Percentiles rank a stretch among this genome's conserved stretches.
These are phyloP conservation scores for Sinocyclocheilus anshuiensis DNA, from an alignment of 2,113 vertebrate genomes.

Conservation along the genomic window DNA sequence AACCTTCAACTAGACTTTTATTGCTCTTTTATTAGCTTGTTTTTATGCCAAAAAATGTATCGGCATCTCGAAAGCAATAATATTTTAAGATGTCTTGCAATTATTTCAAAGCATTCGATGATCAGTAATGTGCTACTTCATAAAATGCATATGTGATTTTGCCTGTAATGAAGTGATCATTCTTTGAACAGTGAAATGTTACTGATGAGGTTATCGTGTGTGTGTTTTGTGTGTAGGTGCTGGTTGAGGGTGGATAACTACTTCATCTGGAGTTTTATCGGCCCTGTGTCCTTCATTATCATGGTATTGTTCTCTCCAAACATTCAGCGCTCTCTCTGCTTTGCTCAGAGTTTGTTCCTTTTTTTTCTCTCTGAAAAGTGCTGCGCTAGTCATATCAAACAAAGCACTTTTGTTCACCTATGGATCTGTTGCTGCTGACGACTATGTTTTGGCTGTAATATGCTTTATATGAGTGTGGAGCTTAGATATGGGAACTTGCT, in stretches of 20 bases:
- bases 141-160: constrained; percentile 7
- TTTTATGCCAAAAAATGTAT: constrained; percentile 6
- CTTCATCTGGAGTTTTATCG: constrained; percentile 96
- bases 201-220: constrained; percentile 27
- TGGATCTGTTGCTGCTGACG: constrained; percentile 46
- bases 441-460: constrained; percentile 36
- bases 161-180: constrained; percentile 36
- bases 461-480: constrained; percentile 35
- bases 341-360: constrained; percentile 1
- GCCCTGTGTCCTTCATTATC: constrained; percentile 90
- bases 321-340: background rate
- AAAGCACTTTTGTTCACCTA: constrained; percentile 48
- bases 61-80: background rate
- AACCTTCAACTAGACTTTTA: constrained; percentile 44
- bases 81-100: constrained; percentile 21
- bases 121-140: constrained; percentile 6
- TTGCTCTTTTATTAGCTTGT: constrained; percentile 42
- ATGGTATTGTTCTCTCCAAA: constrained; percentile 78
- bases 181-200: constrained; percentile 23
- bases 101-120: background rate
- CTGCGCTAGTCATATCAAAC: constrained; percentile 36
- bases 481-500: constrained; percentile 29
- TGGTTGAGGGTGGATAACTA: constrained; percentile 94
- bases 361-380: constrained; percentile 14
- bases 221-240: constrained; percentile 76